phyloP scores from a whole-genome alignment of 2,113 vertebrate species.

The Pterocles burchelli region DNA sequence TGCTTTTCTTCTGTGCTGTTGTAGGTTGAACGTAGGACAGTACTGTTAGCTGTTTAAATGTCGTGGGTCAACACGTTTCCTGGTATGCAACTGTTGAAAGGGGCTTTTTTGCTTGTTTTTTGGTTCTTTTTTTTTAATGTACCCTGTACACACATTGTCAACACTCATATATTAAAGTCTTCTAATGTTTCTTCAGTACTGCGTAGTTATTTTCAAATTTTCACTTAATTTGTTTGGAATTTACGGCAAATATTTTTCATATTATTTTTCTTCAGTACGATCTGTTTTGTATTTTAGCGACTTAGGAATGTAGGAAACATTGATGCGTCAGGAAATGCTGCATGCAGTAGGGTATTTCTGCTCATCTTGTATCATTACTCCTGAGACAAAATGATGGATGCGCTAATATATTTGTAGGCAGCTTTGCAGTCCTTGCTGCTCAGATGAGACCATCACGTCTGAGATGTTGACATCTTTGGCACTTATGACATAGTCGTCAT shows the following conservation, averaged over 20 bases:
- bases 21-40: neutral
- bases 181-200: constrained; percentile 47
- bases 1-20: neutral
- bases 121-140: neutral
- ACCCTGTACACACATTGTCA: constrained; percentile 28
- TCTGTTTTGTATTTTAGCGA: constrained; percentile 60
- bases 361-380: constrained; percentile 54
- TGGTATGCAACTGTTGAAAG: constrained; percentile 40
- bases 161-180: constrained; percentile 16
- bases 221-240: constrained; percentile 61
- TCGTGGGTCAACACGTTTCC: constrained; percentile 50
- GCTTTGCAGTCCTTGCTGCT: neutral
- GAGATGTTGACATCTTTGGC: neutral
- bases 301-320: constrained; percentile 51
- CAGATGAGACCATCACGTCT: neutral
- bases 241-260: constrained; percentile 30
- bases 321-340: constrained; percentile 41
- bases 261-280: neutral
- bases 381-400: constrained; percentile 32
- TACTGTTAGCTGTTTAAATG: constrained; percentile 19
- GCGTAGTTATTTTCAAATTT: constrained; percentile 53
- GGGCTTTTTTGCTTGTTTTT: neutral
- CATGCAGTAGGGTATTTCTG: constrained; percentile 25
- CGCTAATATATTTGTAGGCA: neutral
- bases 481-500: fast-evolving